phyloP scores from a whole-genome alignment of 2,797 vertebrate species.

The Anguilla marmorata region DNA sequence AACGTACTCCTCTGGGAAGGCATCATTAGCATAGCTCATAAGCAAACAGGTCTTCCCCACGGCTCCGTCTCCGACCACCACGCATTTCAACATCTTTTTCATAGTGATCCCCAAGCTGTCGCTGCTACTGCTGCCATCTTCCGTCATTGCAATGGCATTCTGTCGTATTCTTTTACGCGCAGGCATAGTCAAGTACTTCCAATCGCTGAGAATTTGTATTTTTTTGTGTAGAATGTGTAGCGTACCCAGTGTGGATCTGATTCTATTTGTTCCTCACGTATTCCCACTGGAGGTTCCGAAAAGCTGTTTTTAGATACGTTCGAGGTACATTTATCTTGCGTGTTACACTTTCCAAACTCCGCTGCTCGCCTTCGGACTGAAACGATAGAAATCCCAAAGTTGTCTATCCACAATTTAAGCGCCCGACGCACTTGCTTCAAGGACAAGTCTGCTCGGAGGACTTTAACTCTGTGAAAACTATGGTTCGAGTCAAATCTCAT shows the following conservation, averaged over 20 bases:
- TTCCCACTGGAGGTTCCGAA: neutral
- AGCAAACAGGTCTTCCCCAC: conserved; percentile 82
- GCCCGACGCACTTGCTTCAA: conserved; percentile 30
- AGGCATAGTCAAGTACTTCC: conserved; percentile 41
- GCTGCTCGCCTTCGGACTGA: neutral
- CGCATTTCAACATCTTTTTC: conserved; percentile 80
- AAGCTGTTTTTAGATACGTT: neutral
- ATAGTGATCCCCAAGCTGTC: conserved; percentile 39
- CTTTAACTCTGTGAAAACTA: conserved; percentile 28
- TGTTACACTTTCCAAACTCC: neutral
- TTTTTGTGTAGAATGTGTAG: neutral
- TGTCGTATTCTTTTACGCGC: conserved; percentile 42
- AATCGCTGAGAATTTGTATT: neutral
- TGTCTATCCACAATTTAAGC: conserved; percentile 23
- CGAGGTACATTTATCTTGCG: neutral
- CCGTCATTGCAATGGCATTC: conserved; percentile 34
- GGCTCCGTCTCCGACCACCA: conserved; percentile 80
- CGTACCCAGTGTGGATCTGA: neutral
- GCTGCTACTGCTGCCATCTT: conserved; percentile 59
- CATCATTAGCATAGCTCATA: conserved; percentile 83
- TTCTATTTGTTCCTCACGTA: neutral
- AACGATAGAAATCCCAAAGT: conserved; percentile 27
- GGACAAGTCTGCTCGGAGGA: conserved; percentile 34
- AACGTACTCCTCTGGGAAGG: conserved; percentile 80
- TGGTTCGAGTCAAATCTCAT: conserved; percentile 39